A percentile compares a stretch with the other conserved stretches of the same genome.
Evolutionary conservation across 2,888 invertebrate species (phyloP).

Genomic region (Drosophila merina): DNA sequence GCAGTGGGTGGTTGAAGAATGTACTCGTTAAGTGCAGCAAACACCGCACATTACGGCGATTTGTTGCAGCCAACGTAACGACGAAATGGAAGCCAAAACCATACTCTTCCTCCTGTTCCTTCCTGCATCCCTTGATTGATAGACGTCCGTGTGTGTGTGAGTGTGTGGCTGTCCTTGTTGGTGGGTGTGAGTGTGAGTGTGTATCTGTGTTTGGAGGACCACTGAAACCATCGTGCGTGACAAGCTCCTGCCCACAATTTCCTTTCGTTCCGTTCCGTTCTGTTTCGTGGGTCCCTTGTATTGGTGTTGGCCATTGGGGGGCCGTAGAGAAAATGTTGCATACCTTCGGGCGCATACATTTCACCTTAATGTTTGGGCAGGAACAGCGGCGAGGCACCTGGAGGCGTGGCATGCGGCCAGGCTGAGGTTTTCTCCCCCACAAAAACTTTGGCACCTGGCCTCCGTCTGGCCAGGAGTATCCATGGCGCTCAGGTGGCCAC

Average conservation of each 20-base stretch:
- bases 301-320: constrained; percentile 18
- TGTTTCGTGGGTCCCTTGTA: constrained; percentile 6
- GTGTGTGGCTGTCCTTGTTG: constrained; percentile 1
- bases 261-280: constrained; percentile 18
- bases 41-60: constrained; percentile 54
- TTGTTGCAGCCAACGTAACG: constrained; percentile 45
- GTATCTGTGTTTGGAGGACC: constrained; percentile 27
- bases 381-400: not conserved
- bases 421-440: constrained; percentile 1
- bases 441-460: constrained; percentile 11
- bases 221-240: constrained; percentile 49
- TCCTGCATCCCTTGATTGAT: constrained; percentile 56
- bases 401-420: constrained; percentile 10
- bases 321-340: constrained; percentile 51
- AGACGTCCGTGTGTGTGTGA: constrained; percentile 47
- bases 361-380: constrained; percentile 43
- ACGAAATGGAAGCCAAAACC: constrained; percentile 47
- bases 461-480: constrained; percentile 4
- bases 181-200: not conserved
- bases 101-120: constrained; percentile 2
- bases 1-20: constrained; percentile 7
- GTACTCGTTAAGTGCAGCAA: constrained; percentile 44
- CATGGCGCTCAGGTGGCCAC: constrained; percentile 6
- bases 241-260: constrained; percentile 38
- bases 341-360: constrained; percentile 39